Evolutionary conservation across 2,888 invertebrate genomes (phyloP).

Genomic region (Rhaphigaster nebulosa): DNA sequence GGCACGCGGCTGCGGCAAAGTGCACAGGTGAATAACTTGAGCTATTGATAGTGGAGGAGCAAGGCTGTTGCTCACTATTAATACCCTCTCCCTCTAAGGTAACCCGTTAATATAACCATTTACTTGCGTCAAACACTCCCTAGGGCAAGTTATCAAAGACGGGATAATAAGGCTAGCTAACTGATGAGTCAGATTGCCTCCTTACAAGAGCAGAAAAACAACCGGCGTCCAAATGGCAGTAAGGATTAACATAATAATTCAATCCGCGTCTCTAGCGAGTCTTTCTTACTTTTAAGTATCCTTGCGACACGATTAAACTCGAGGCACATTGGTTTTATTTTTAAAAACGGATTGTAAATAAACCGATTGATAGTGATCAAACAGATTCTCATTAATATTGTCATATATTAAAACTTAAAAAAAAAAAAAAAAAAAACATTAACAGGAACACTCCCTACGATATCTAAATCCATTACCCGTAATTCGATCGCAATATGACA

Average conservation of each 20-base stretch:
- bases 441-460: too few species aligned
- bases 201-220: neutral
- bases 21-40: slow-evolving; percentile 22
- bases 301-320: neutral
- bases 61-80: neutral
- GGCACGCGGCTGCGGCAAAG: slow-evolving; percentile 35
- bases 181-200: neutral
- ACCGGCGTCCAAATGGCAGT: neutral
- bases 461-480: too few species aligned
- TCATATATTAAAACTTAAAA: too few species aligned
- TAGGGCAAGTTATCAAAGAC: neutral
- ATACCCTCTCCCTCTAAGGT: neutral
- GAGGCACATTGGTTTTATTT: neutral
- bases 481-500: too few species aligned
- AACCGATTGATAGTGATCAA: too few species aligned
- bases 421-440: too few species aligned
- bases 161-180: neutral
- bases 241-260: neutral
- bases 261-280: neutral
- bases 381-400: too few species aligned
- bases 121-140: neutral
- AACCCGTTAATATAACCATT: neutral
- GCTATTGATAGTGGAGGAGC: slow-evolving; percentile 10
- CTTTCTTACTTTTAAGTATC: neutral
- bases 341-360: neutral